Evolutionary conservation across 2,888 invertebrate species (phyloP).

Genomic region (Drosophila merina): DNA sequence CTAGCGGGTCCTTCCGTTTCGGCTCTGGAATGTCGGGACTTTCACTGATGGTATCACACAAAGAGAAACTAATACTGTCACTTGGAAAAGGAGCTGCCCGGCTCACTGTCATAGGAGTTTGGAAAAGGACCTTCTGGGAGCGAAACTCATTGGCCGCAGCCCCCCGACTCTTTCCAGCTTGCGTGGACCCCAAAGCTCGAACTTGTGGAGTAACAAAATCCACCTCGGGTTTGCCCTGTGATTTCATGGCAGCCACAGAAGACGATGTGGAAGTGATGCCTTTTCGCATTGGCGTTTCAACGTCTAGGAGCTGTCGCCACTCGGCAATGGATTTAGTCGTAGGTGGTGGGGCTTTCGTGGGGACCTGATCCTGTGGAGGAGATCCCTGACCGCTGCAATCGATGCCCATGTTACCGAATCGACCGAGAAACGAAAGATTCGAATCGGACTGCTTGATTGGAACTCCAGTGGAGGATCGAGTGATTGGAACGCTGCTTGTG

Average conservation of each 20-base stretch:
- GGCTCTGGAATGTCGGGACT: constrained; percentile 66
- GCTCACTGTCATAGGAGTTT: constrained; percentile 82
- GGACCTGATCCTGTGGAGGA: constrained; percentile 20
- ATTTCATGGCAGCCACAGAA: constrained; percentile 9
- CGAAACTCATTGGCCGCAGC: constrained; percentile 80
- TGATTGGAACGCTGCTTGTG: constrained; percentile 35
- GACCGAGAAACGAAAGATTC: constrained; percentile 71
- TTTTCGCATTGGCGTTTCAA: constrained; percentile 59
- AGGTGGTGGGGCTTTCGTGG: constrained; percentile 43
- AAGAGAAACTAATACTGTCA: constrained; percentile 79
- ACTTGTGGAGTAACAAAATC: constrained; percentile 82
- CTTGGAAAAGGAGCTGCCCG: constrained; percentile 73
- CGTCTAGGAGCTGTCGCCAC: constrained; percentile 44
- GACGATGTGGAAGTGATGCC: not conserved
- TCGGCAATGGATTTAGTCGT: constrained; percentile 46
- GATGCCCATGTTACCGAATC: constrained; percentile 78
- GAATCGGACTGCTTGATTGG: constrained; percentile 45
- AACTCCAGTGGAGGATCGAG: constrained; percentile 31
- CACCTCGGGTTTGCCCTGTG: constrained; percentile 51
- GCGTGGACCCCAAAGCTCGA: constrained; percentile 68
- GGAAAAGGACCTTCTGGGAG: constrained; percentile 83
- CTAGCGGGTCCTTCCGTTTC: constrained; percentile 23
- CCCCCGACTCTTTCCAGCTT: constrained; percentile 53
- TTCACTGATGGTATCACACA: constrained; percentile 81
- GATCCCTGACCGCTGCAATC: constrained; percentile 50